Conservation (phyloP, 2,113 vertebrate species). For the Chloropsis hardwickii region DNA sequence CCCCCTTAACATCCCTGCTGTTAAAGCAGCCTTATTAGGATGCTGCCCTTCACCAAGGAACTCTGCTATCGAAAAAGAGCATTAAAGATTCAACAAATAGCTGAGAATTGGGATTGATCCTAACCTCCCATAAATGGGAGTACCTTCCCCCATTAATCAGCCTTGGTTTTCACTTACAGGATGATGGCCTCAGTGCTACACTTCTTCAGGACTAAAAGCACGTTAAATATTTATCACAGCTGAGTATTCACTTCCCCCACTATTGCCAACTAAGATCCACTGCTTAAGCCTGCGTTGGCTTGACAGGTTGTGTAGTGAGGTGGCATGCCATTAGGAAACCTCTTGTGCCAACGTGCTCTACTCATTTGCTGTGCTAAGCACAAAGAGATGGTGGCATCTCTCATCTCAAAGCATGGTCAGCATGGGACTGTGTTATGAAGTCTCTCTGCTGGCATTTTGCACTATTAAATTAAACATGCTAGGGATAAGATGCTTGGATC, state of each 20-base stretch:
- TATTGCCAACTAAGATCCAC: slow-evolving; percentile 44
- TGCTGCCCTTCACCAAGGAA: slow-evolving; percentile 55
- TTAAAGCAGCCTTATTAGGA: slow-evolving; percentile 64
- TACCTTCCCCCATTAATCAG: slow-evolving; percentile 69
- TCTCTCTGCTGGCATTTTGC: background rate
- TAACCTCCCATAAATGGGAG: slow-evolving; percentile 69
- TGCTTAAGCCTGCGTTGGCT: background rate
- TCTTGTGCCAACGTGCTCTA: slow-evolving; percentile 1
- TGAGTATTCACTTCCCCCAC: slow-evolving; percentile 56
- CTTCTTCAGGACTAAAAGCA: slow-evolving; percentile 70
- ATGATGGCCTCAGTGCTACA: slow-evolving; percentile 54
- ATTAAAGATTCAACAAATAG: slow-evolving; percentile 69
- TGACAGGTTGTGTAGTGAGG: slow-evolving; percentile 41
- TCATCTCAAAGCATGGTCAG: slow-evolving; percentile 40
- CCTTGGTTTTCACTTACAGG: slow-evolving; percentile 62
- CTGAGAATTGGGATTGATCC: slow-evolving; percentile 69
- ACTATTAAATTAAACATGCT: slow-evolving; percentile 1
- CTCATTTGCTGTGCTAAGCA: slow-evolving; percentile 35
- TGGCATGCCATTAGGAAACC: slow-evolving; percentile 58
- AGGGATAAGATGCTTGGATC: background rate
- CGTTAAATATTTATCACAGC: slow-evolving; percentile 73
- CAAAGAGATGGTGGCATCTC: slow-evolving; percentile 1
- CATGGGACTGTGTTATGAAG: background rate
- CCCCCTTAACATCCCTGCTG: slow-evolving; percentile 28
- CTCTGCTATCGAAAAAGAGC: slow-evolving; percentile 53